Base-by-base conservation (phyloP, 2,888 invertebrate genomes). In the Melanostoma mellinum region DNA sequence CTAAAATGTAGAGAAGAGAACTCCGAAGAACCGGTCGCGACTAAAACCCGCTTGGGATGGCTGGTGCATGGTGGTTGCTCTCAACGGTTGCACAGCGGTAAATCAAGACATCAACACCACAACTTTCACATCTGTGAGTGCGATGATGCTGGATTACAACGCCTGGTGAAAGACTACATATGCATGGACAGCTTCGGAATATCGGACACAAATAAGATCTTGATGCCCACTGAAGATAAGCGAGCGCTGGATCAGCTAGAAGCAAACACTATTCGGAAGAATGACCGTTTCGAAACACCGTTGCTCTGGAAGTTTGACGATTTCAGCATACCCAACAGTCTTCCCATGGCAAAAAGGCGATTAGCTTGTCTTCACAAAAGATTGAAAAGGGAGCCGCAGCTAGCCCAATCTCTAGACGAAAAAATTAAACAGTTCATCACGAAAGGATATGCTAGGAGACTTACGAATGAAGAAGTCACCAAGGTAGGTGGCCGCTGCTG, bases 1-100 rank as follows among this genome's bases (percentile, higher is more conserved):
- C 40, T 79, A 53, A 38, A 40, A 33, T 48, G 33, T 46, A 85
- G 56, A 50, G 78, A 84, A 44, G 80, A 80, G 6, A 38, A 33
- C 3, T 30, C 36, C 2, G 52, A 76, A 10, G 55, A 80, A n/a
- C 84, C 82, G 0, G 46, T 68, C 32, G 82, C 85, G 3, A 52
- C 75, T 0, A 85, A 85, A 50, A 73, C 85, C 6, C 72, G 72
- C 0, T 72, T 85, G 8, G 85, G 84, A 8, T 86, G 84, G 77
- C 67, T 48, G 1, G 35, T 77, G 5, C 63, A 61, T 36, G 63
- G 69, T 20, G n/a, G 33, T 9, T n/a, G 33, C n/a, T 53, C 6
- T 9, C 48, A 2, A 10, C 6, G 9, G 63, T 55, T 9, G 6
- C 20, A 44, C 35, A 32, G 1, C n/a, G 10, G 44, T 30, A 3